Base-by-base conservation (phyloP, 2,797 vertebrate genomes). In the Chelidonichthys spinosus region DNA sequence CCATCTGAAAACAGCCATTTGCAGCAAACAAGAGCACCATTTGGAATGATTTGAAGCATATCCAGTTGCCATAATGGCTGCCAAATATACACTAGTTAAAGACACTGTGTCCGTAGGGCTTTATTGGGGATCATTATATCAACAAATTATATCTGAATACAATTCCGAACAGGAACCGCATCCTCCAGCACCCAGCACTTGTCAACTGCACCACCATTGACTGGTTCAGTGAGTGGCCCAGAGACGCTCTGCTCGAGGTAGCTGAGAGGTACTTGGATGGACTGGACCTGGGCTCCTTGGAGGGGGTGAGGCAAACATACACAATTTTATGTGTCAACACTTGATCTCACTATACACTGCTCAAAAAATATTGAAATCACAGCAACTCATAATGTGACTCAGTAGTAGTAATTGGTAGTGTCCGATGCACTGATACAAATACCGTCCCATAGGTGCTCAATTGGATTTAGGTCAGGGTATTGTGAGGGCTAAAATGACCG, bases 191-290 rank as follows among this genome's bases (percentile, higher is more conserved):
- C 81, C 96, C 97, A 2, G 96, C 96, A 0, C 90, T 98, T 42
- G 95, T 97, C 64, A 97, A 95, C 94, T 97, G 96, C 83, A 96
- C 95, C 7, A 96, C 96, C 49, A 96, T 97, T 46, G 95, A 97
- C 92, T 98, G 97, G 97, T 97, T 97, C 90, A 95, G 94, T 11
- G 96, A 97, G 74, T 97, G 97, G 97, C 97, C 97, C 46, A 90
- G 85, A 1, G 96, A 97, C 10, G 97, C 96, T 52, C 92, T 98
- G 71, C 85, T 97, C 37, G 96, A 97, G 83, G 97, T 97, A 54
- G 96, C 97, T 1, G 95, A 98, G 91, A 93, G 95, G 71, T 96
- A 94, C 80, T 78, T 98, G 65, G 72, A 94, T 25, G 94, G 94
- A 6, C 89, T 96, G 49, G 93, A 93, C 9, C 83, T 97, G 66